Percentiles rank a stretch among this genome's conserved stretches.
Conservation (phyloP, 1,140 invertebrate genomes). For the Planococcus citri region DNA sequence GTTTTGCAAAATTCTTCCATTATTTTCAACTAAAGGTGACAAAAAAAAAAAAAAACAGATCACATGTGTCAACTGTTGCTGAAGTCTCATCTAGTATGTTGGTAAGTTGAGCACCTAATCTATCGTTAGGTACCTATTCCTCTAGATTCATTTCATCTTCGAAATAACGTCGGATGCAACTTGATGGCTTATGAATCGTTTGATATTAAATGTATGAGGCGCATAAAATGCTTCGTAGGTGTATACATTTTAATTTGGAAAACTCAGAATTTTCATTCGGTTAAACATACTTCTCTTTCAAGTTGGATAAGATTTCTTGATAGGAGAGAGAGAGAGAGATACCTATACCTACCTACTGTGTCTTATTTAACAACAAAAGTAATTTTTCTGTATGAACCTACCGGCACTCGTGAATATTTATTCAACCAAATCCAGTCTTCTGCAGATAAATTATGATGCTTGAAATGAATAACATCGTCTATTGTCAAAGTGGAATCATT, state of each 20-base stretch:
- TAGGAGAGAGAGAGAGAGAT: conserved; percentile 3
- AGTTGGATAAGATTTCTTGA: background rate
- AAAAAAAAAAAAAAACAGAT: too few relatives aligned
- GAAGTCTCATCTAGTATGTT: background rate
- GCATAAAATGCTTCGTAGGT: too few relatives aligned
- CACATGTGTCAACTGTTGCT: background rate
- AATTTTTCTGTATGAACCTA: too few relatives aligned
- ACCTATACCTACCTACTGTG: background rate
- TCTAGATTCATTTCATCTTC: too few relatives aligned
- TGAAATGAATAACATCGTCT: background rate
- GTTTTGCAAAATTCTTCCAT: conserved; percentile 62
- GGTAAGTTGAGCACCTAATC: background rate
- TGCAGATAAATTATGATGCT: conserved; percentile 12
- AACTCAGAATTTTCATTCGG: too few relatives aligned
- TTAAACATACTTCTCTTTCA: too few relatives aligned
- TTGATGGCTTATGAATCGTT: too few relatives aligned
- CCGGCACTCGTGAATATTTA: conserved; percentile 60
- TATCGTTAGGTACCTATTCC: too few relatives aligned
- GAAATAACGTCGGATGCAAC: too few relatives aligned
- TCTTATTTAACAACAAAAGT: too few relatives aligned
- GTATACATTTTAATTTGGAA: too few relatives aligned
- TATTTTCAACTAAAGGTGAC: conserved; percentile 50
- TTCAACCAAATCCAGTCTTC: conserved; percentile 61
- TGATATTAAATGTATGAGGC: too few relatives aligned
- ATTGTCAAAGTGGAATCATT: conserved; percentile 6